phyloP scores from a whole-genome alignment of 2,797 vertebrate genomes.

The Lindbergichthys nudifrons region DNA sequence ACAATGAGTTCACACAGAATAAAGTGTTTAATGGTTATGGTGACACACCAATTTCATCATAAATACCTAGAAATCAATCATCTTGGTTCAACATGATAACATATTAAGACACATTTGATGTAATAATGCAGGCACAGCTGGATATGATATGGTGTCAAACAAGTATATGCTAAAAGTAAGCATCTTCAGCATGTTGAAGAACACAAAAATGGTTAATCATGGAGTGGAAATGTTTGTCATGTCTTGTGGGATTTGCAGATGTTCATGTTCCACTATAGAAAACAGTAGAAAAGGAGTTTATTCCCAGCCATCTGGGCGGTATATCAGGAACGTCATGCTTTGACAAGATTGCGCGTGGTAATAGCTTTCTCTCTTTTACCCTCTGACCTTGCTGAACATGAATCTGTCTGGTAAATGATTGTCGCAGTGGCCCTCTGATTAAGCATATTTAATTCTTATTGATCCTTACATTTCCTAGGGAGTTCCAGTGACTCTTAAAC shows the following conservation, averaged over 20 bases:
- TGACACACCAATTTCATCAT: slow-evolving; percentile 3
- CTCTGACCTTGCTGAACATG: slow-evolving; percentile 48
- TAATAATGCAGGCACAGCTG: background rate
- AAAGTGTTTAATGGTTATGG: slow-evolving; percentile 13
- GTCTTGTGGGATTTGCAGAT: slow-evolving; percentile 30
- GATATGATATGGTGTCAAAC: background rate
- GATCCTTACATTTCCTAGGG: slow-evolving; percentile 48
- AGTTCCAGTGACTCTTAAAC: slow-evolving; percentile 38
- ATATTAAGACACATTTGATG: background rate
- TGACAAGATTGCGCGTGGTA: slow-evolving; percentile 13
- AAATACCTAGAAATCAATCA: background rate
- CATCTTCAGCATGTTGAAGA: too few relatives aligned
- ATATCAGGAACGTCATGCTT: slow-evolving; percentile 25
- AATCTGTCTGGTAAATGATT: slow-evolving; percentile 30
- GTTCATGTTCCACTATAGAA: background rate
- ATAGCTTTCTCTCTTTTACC: slow-evolving; percentile 37
- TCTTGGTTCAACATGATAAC: background rate
- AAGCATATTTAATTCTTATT: slow-evolving; percentile 49
- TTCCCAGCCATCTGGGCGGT: slow-evolving; percentile 34
- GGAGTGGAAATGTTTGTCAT: slow-evolving; percentile 20
- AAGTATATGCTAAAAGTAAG: background rate
- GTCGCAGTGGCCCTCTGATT: slow-evolving; percentile 26
- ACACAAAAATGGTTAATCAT: slow-evolving; percentile 25
- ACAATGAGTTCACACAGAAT: slow-evolving; percentile 26
- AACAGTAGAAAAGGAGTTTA: slow-evolving; percentile 15